phyloP scores from a whole-genome alignment of 2,113 vertebrate species.

The Eretmodus cyanostictus region DNA sequence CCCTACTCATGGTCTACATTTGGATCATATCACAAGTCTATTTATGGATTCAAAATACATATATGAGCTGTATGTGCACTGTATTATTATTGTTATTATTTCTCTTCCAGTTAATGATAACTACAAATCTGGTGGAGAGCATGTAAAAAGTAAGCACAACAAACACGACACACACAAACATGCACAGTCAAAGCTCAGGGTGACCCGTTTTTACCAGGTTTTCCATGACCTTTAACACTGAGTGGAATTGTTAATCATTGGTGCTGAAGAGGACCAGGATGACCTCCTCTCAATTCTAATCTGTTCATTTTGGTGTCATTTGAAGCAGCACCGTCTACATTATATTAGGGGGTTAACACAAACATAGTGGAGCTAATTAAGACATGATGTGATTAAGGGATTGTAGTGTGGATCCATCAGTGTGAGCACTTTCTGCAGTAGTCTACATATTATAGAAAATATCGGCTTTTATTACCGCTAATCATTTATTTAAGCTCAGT shows the following conservation, averaged over 20 bases:
- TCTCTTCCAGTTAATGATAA: conserved; percentile 48
- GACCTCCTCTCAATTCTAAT: not conserved
- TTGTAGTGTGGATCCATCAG: not conserved
- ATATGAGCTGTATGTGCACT: not conserved
- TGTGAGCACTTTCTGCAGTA: not conserved
- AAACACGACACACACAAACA: conserved; percentile 13
- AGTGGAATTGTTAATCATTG: conserved; percentile 8
- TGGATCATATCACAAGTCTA: rapidly evolving
- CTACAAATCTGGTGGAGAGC: conserved; percentile 15
- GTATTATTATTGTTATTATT: not conserved
- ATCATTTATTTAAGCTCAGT: too few species aligned
- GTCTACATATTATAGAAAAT: not conserved
- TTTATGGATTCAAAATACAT: not conserved
- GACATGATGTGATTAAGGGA: not conserved
- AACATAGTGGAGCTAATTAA: rapidly evolving
- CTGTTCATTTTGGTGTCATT: not conserved
- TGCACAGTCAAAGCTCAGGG: not conserved
- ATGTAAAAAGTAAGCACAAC: conserved; percentile 45
- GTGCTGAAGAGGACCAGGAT: not conserved
- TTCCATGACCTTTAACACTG: conserved; percentile 29
- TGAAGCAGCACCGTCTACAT: not conserved
- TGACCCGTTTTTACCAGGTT: conserved; percentile 4
- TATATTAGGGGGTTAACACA: not conserved
- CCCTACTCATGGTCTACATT: not conserved
- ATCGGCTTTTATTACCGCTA: not conserved